Evolutionary conservation across 2,113 vertebrate genomes (phyloP), one percentile per base, ranked within the genome.

Genomic region (Chaetorhynchus papuensis): DNA sequence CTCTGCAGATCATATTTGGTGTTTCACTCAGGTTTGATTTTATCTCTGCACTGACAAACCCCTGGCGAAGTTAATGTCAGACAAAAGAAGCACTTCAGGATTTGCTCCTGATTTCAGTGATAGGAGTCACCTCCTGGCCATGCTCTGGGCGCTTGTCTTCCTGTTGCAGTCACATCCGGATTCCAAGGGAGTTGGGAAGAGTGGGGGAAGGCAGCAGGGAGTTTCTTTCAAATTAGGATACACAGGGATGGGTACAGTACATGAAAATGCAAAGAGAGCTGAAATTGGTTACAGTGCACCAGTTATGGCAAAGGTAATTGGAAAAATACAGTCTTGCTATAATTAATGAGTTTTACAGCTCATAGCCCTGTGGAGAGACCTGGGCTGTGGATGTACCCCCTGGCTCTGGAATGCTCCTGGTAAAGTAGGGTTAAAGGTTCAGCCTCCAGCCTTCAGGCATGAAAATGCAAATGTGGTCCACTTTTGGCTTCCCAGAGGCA

Each of bases 21-120:
- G 52, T 53, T 83, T 92, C 39, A 30, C 28, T 42, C 21, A 76
- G 33, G 18, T 71, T 90, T 94, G 54, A 49, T 66, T 93, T 94
- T 65, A 21, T 63, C 71, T 88, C 87, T 28, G 15, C 47, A 83
- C 64, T 92, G 82, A 50, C 15, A 57, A 87, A 23, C 2, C 11
- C 56, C 13, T 35, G 21, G 52, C 1, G 3, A 63, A 52, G 13
- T 41, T 69, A 74, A 47, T 14, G 23, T 26, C 0, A 28, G 4
- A 50, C 33, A 41, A 66, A 77, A 72, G 31, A 64, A 88, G n/a
- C 35, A 52, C 24, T 47, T 59, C 2, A 14, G 68, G 61, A 42
- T 57, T 56, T 56, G 42, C 15, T 54, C 19, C 50, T 69, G 57
- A 47, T 83, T 91, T 80, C 57, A 72, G 57, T 6, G 42, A 2